Conservation (phyloP, 2,113 vertebrate genomes). For the Takifugu flavidus region DNA sequence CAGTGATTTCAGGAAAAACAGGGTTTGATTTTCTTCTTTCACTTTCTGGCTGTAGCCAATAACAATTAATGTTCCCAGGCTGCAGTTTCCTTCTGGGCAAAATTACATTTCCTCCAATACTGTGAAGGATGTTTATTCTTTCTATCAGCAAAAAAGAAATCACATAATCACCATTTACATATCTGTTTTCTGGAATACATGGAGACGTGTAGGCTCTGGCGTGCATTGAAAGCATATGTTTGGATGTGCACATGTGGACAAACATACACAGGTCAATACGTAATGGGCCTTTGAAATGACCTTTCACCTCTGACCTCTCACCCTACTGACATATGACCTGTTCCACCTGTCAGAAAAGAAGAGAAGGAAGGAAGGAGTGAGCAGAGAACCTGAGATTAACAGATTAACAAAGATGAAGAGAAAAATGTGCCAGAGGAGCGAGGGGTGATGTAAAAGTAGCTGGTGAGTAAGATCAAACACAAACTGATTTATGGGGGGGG, state of each 20-base stretch:
- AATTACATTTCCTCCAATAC: too few species aligned
- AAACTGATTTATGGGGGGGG: background rate
- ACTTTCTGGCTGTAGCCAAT: too few species aligned
- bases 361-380: background rate
- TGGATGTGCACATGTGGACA: slow-evolving; percentile 36
- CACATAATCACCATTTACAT: background rate
- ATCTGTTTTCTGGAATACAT: background rate
- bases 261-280: slow-evolving; percentile 54
- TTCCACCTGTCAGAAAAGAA: slow-evolving; percentile 47
- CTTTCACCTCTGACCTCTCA: slow-evolving; percentile 51
- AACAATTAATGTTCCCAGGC: too few species aligned
- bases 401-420: too few species aligned
- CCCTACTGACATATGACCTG: slow-evolving; percentile 35
- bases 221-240: background rate
- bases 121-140: too few species aligned
- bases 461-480: background rate
- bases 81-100: too few species aligned
- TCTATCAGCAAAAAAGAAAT: too few species aligned
- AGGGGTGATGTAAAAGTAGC: background rate
- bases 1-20: too few species aligned
- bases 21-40: too few species aligned
- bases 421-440: background rate
- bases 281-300: slow-evolving; percentile 65
- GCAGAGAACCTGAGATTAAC: background rate
- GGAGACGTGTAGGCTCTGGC: background rate